Conservation (phyloP, 2,888 invertebrate species). For the Rhodophaea formosa region DNA sequence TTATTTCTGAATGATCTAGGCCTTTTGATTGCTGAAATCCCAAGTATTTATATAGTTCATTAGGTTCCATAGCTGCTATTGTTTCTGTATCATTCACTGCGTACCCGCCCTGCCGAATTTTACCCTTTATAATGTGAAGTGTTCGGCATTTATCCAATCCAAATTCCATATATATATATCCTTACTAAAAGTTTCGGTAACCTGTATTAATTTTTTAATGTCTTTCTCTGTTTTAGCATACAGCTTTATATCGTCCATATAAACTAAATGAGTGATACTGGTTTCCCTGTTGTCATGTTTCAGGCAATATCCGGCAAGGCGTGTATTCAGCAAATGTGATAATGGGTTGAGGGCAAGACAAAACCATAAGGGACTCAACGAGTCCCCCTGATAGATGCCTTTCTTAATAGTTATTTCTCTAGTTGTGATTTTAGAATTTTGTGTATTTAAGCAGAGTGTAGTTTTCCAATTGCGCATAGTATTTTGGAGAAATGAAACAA, state of each 20-base stretch:
- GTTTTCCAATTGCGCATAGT: background rate
- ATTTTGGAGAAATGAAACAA: slow-evolving; percentile 13
- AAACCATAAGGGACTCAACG: background rate
- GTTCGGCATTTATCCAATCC: background rate
- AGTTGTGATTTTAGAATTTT: too few species aligned
- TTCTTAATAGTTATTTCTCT: too few species aligned
- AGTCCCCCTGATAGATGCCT: too few species aligned
- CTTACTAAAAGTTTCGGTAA: background rate
- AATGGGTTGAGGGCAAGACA: background rate
- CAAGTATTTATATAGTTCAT: background rate
- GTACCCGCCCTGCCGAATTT: background rate
- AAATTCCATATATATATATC: background rate
- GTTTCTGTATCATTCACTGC: background rate
- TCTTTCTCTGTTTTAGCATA: slow-evolving; percentile 1
- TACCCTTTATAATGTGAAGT: background rate
- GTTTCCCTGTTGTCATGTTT: too few species aligned
- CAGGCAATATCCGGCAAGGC: too few species aligned
- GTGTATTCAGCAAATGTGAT: too few species aligned
- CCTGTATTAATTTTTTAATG: background rate
- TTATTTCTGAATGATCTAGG: background rate
- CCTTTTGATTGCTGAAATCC: background rate
- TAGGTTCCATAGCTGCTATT: background rate
- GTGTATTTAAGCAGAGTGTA: too few species aligned
- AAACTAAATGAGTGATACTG: background rate
- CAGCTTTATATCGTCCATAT: background rate